Evolutionary conservation across 2,113 vertebrate genomes (phyloP).

Genomic region (Otocyon megalotis): DNA sequence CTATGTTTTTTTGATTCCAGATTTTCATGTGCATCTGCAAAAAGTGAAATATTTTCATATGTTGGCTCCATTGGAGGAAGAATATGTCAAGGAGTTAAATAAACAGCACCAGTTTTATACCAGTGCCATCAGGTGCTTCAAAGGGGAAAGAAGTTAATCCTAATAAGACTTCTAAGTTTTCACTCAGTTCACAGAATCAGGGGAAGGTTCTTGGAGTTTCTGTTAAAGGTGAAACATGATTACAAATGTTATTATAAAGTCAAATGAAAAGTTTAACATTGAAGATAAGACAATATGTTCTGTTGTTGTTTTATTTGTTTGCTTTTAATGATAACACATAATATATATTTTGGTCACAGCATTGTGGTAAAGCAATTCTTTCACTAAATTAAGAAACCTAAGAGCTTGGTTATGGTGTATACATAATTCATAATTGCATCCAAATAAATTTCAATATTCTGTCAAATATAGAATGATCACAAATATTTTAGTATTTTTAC

Average conservation of each 20-base stretch:
- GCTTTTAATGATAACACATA: background rate
- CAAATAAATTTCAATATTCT: background rate
- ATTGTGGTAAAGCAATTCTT: background rate
- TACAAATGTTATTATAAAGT: background rate
- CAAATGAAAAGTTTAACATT: background rate
- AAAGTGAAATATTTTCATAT: background rate
- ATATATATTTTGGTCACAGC: background rate
- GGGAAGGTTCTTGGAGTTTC: background rate
- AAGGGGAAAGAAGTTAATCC: background rate
- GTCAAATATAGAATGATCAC: background rate
- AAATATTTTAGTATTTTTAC: background rate
- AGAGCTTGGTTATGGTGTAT: background rate
- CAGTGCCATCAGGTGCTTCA: background rate
- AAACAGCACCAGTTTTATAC: background rate
- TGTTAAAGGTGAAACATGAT: background rate
- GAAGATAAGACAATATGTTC: background rate
- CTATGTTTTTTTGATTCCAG: background rate
- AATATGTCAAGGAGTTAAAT: background rate
- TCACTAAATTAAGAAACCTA: background rate
- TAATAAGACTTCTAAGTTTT: background rate
- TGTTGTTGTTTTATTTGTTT: background rate
- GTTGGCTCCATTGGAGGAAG: background rate
- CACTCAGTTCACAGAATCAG: background rate
- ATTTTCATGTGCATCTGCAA: background rate
- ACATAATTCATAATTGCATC: background rate